Evolutionary conservation across 2,797 vertebrate species (phyloP).

Genomic region (Sebastes taczanowskii): DNA sequence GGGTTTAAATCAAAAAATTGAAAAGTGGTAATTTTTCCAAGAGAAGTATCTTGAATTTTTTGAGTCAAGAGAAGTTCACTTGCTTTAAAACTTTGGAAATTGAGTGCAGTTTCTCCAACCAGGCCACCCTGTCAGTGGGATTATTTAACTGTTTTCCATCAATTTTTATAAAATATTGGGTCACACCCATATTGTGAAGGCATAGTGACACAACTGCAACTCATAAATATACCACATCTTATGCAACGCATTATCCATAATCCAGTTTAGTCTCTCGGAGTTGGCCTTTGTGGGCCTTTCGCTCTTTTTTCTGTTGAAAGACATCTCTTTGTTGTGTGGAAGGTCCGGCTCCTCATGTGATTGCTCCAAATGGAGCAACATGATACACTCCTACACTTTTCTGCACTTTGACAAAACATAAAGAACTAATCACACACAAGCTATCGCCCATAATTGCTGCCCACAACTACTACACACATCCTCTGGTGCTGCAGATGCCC

Average conservation of each 20-base stretch:
- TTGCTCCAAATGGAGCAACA: conserved; percentile 40
- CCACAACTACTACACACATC: conserved; percentile 58
- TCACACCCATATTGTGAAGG: not conserved
- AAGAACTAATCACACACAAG: conserved; percentile 49
- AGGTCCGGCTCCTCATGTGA: conserved; percentile 12
- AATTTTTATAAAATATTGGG: conserved; percentile 28
- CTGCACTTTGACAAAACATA: conserved; percentile 54
- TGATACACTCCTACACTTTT: conserved; percentile 50
- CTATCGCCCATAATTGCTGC: conserved; percentile 41
- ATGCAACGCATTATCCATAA: conserved; percentile 28
- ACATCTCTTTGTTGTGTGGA: conserved; percentile 58
- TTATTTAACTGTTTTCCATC: conserved; percentile 27
- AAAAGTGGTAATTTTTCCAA: not conserved
- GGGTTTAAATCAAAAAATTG: conserved; percentile 14
- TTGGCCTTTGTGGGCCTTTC: conserved; percentile 15
- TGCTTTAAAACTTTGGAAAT: not conserved
- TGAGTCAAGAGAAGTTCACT: not conserved
- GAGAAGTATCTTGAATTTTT: conserved; percentile 1
- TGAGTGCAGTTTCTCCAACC: not conserved
- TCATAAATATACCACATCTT: conserved; percentile 37
- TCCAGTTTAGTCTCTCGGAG: conserved; percentile 26
- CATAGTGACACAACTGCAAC: conserved; percentile 1
- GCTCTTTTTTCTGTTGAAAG: conserved; percentile 1
- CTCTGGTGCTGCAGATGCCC: conserved; percentile 19
- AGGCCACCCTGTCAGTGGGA: conserved; percentile 16